A percentile compares a stretch with the other conserved stretches of the same genome.
phyloP scores from a whole-genome alignment of 2,797 vertebrate species.

The Malacoraja senta region DNA sequence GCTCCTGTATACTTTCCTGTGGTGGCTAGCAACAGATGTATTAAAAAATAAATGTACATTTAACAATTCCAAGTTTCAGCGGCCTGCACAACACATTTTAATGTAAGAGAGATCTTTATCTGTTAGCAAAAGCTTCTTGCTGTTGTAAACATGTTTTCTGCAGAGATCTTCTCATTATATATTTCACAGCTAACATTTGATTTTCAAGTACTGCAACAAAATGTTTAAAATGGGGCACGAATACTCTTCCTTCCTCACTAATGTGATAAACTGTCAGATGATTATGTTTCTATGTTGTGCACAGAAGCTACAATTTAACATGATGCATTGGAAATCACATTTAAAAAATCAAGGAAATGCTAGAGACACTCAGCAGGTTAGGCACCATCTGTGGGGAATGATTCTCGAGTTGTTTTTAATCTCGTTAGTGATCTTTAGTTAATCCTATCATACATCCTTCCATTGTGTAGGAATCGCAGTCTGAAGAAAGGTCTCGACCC shows the following conservation, averaged over 20 bases:
- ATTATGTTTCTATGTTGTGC: neutral
- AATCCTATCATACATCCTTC: too few species aligned
- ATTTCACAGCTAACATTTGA: neutral
- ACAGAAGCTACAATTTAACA: neutral
- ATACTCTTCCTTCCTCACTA: neutral
- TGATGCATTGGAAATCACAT: neutral
- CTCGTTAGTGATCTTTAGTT: too few species aligned
- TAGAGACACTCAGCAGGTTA: too few species aligned
- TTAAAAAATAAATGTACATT: neutral
- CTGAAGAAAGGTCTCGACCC: too few species aligned
- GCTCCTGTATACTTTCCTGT: too few species aligned
- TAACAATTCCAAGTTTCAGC: neutral
- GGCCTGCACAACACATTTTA: neutral
- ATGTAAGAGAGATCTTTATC: neutral
- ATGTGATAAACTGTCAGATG: neutral
- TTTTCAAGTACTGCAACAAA: neutral
- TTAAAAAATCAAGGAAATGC: too few species aligned
- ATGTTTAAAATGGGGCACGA: neutral
- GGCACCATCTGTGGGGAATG: too few species aligned
- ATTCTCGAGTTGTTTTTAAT: too few species aligned
- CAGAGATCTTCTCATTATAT: neutral
- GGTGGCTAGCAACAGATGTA: neutral
- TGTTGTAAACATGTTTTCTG: neutral
- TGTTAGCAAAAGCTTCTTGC: neutral
- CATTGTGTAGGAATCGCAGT: too few species aligned